Percentiles rank a stretch among this genome's conserved stretches.
Evolutionary conservation across 53 echinoderm and acorn worm species (phyloP).

Genomic region (Echinarachnius parma): DNA sequence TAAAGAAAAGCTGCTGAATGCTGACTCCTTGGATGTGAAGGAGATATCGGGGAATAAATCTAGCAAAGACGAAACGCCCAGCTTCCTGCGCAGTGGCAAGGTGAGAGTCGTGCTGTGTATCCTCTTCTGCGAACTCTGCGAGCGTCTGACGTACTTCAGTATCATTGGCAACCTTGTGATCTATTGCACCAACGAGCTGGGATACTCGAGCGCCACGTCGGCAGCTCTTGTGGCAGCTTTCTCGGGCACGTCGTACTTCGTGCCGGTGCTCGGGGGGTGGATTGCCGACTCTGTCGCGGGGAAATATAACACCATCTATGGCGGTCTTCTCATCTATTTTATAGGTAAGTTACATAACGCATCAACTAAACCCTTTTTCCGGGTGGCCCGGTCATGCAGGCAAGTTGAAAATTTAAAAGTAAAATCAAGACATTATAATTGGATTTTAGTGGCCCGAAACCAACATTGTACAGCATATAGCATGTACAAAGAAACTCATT

Average conservation of each 20-base stretch:
- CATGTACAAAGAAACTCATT: no score
- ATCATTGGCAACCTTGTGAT: slow-evolving; percentile 79
- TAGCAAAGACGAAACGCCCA: no score
- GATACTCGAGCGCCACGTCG: slow-evolving; percentile 59
- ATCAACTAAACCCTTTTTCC: no score
- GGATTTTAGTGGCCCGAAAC: no score
- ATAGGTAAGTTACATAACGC: slow-evolving; percentile 80
- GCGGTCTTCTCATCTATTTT: slow-evolving; percentile 73
- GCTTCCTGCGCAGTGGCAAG: slow-evolving; percentile 44
- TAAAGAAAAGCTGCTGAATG: no score
- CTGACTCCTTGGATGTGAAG: no score
- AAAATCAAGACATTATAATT: no score
- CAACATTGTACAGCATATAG: no score
- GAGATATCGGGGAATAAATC: no score
- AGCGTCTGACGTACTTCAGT: slow-evolving; percentile 91
- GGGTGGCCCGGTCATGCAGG: no score
- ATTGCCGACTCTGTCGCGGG: slow-evolving; percentile 82
- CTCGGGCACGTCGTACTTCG: slow-evolving; percentile 82
- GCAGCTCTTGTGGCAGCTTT: slow-evolving; percentile 63
- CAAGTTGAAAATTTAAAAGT: no score
- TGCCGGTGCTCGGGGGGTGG: slow-evolving; percentile 90
- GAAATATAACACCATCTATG: slow-evolving; percentile 86
- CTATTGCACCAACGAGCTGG: slow-evolving; percentile 71
- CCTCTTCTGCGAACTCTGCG: slow-evolving; percentile 84
- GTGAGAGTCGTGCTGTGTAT: slow-evolving; percentile 70